These are phyloP conservation scores for Adelphocoris suturalis DNA, from an alignment of 2,888 invertebrate species.

Conservation along the genomic window DNA sequence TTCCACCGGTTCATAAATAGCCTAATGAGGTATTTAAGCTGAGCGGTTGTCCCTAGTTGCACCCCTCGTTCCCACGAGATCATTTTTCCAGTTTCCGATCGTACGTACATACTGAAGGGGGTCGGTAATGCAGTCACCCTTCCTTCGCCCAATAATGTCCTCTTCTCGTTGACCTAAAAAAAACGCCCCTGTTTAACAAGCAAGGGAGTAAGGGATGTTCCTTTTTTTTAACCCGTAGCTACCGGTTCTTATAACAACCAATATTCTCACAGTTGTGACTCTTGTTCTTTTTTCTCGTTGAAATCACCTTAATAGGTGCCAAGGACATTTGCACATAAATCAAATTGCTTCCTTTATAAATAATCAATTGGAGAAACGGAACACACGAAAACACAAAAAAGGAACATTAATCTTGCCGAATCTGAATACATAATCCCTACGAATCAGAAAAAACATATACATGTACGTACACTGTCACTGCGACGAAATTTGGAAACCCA, in stretches of 20 bases:
- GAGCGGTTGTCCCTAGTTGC: not conserved
- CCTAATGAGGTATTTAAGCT: not conserved
- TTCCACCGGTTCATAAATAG: not conserved
- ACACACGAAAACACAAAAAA: too few relatives aligned
- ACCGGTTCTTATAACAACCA: not conserved
- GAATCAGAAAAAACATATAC: too few relatives aligned
- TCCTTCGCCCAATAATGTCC: not conserved
- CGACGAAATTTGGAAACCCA: too few relatives aligned
- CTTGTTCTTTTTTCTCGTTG: too few relatives aligned
- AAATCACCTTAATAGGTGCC: too few relatives aligned
- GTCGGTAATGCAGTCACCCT: not conserved
- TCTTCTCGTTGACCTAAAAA: not conserved
- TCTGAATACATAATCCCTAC: too few relatives aligned
- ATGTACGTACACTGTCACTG: too few relatives aligned
- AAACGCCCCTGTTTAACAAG: constrained; percentile 9
- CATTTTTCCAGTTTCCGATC: constrained; percentile 4
- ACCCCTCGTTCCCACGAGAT: constrained; percentile 26
- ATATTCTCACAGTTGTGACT: not conserved
- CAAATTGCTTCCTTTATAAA: too few relatives aligned
- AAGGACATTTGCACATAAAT: too few relatives aligned
- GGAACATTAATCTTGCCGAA: too few relatives aligned
- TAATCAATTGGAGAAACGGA: too few relatives aligned
- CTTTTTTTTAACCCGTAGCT: not conserved
- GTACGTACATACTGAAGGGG: not conserved
- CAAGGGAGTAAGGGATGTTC: not conserved